These are phyloP conservation scores for Nerophis lumbriciformis DNA, from an alignment of 2,113 vertebrate species.

Conservation along the genomic window DNA sequence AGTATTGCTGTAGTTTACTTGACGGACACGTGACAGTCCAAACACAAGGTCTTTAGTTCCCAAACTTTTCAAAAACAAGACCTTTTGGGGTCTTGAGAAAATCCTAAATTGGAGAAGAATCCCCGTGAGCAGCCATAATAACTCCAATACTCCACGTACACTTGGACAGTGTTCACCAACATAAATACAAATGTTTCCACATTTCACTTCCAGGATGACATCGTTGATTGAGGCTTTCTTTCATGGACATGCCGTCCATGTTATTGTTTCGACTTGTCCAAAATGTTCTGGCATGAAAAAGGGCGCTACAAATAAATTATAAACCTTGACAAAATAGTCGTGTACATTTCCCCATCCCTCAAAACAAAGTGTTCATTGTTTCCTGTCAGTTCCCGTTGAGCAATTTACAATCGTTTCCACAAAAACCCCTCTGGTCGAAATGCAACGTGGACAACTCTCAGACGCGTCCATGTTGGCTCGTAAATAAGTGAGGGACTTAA, in stretches of 20 bases:
- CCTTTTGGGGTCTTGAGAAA: neutral
- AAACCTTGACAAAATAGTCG: neutral
- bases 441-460: neutral
- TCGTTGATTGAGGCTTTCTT: neutral
- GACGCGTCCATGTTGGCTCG: neutral
- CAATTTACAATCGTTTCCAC: neutral
- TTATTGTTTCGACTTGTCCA: constrained; percentile 7
- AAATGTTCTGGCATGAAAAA: neutral
- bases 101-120: constrained; percentile 4
- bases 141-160: constrained; percentile 2
- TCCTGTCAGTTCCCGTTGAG: neutral
- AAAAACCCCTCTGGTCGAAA: neutral
- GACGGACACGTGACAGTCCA: no score
- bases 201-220: constrained; percentile 3
- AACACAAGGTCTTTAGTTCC: no score
- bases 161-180: constrained; percentile 20
- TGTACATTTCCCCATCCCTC: neutral
- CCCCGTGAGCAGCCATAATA: constrained; percentile 19
- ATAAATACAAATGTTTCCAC: neutral
- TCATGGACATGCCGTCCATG: constrained; percentile 5
- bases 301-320: neutral
- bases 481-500: neutral
- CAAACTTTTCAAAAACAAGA: no score
- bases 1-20: no score
- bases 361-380: neutral